Conservation (phyloP, 2,113 vertebrate genomes). For the Haemorhous mexicanus region DNA sequence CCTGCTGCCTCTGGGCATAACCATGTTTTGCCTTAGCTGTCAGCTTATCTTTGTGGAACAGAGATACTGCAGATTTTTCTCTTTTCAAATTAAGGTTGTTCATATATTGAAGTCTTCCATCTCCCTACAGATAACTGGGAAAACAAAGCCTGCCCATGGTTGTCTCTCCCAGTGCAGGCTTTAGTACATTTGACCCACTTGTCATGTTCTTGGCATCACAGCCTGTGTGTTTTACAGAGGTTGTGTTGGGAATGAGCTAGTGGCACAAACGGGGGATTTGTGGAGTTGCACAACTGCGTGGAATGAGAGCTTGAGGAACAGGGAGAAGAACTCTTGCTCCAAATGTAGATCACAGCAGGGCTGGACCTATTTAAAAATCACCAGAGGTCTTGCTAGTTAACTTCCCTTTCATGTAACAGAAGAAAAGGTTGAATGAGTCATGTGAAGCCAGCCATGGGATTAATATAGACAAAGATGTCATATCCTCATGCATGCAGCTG, state of each 20-base stretch:
- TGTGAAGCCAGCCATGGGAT: conserved; percentile 70
- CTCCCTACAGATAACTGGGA: not conserved
- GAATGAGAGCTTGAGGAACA: not conserved
- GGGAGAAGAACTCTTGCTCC: not conserved
- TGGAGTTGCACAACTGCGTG: not conserved
- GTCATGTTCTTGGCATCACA: not conserved
- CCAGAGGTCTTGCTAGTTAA: conserved; percentile 41
- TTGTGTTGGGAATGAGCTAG: not conserved
- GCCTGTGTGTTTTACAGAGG: not conserved
- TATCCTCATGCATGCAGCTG: conserved; percentile 63
- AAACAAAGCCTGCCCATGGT: not conserved
- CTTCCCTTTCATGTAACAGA: conserved; percentile 59
- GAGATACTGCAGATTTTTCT: not conserved
- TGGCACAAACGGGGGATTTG: not conserved
- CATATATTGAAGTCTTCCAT: not conserved
- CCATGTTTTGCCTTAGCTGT: not conserved
- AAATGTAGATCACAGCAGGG: not conserved
- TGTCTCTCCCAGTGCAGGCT: not conserved
- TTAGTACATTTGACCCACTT: not conserved
- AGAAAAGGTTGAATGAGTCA: conserved; percentile 70
- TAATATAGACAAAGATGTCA: conserved; percentile 74
- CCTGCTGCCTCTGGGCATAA: not conserved
- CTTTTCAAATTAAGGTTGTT: not conserved
- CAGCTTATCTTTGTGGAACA: conserved; percentile 7
- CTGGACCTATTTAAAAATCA: conserved; percentile 56